These are phyloP conservation scores for Caenorhabditis wallacei DNA, from an alignment of 2,888 invertebrate genomes.

Conservation along the genomic window DNA sequence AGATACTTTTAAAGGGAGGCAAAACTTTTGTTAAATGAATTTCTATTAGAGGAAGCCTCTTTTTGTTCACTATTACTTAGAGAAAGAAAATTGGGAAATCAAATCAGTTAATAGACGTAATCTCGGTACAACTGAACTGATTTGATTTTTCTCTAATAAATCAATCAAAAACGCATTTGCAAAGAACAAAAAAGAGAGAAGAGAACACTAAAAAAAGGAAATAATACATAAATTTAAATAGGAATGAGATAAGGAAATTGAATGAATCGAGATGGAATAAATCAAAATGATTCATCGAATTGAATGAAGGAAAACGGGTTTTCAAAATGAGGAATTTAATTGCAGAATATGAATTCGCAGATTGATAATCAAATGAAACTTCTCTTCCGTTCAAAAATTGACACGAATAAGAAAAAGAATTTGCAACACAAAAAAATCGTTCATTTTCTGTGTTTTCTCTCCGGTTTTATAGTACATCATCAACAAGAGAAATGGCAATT, in stretches of 20 bases:
- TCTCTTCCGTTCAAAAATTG: conserved; percentile 5
- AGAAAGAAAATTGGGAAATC: too few species aligned
- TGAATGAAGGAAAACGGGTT: conserved; percentile 4
- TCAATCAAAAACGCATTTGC: neutral
- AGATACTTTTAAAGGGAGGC: too few species aligned
- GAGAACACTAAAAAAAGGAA: neutral
- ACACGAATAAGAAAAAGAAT: neutral
- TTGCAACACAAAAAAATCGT: conserved; percentile 30
- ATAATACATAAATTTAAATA: conserved; percentile 17
- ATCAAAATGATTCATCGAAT: conserved; percentile 37
- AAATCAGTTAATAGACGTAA: too few species aligned
- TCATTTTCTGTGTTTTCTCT: conserved; percentile 15
- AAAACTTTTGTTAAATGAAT: too few species aligned
- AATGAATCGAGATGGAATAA: conserved; percentile 17
- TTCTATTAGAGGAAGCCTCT: too few species aligned
- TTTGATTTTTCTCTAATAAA: neutral
- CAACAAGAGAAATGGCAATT: conserved; percentile 26
- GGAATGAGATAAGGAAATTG: conserved; percentile 27
- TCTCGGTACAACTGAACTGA: too few species aligned
- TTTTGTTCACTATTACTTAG: too few species aligned
- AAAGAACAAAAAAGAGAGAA: neutral
- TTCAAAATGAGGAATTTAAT: neutral
- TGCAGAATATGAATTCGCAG: too few species aligned
- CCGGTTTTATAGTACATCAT: conserved; percentile 51
- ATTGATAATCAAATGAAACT: neutral